These are phyloP conservation scores for Plecturocebus donacophilus DNA, from an alignment of 2,113 vertebrate species.

Conservation along the genomic window DNA sequence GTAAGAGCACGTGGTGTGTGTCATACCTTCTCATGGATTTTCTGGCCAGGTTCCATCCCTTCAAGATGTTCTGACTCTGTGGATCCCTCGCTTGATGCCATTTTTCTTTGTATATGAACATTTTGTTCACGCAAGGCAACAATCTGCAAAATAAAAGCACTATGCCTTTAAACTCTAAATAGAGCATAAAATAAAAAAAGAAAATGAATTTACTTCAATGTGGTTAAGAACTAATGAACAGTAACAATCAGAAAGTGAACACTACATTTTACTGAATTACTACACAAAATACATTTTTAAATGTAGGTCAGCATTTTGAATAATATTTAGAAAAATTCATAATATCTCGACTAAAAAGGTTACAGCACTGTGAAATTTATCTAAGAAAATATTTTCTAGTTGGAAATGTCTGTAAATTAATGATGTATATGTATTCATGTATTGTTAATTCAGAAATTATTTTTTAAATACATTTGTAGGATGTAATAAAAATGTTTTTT, in stretches of 20 bases:
- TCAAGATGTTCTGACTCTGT: conserved; percentile 92
- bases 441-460: background rate
- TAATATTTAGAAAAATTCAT: background rate
- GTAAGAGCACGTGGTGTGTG: background rate
- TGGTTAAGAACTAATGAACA: background rate
- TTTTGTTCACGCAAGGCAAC: conserved; percentile 98
- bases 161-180: conserved; percentile 49
- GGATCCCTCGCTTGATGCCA: conserved; percentile 92
- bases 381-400: background rate
- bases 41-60: conserved; percentile 92
- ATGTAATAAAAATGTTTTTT: background rate
- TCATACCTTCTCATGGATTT: conserved; percentile 94
- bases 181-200: background rate
- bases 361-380: background rate
- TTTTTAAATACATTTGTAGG: background rate
- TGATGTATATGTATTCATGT: background rate
- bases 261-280: background rate
- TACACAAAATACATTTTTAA: background rate
- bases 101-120: conserved; percentile 98
- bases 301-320: background rate
- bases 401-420: background rate
- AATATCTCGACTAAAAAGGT: background rate
- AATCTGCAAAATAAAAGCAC: conserved; percentile 89
- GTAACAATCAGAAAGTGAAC: background rate
- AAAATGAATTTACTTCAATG: background rate